A percentile compares a stretch with the other conserved stretches of the same genome.
phyloP scores from a whole-genome alignment of 2,797 vertebrate genomes.

The Danio choprae region DNA sequence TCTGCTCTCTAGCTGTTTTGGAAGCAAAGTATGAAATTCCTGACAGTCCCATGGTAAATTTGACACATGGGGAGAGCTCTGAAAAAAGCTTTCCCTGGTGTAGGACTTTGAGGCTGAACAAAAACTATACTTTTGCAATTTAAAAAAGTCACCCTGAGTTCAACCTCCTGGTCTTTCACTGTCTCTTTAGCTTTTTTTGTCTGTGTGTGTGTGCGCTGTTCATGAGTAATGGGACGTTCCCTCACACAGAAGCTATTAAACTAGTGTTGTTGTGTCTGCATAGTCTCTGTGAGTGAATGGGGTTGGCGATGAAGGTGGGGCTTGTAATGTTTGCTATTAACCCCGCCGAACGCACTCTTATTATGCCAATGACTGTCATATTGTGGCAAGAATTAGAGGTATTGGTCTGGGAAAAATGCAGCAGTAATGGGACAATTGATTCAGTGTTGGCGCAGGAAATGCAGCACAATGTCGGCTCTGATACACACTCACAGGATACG shows the following conservation, averaged over 20 bases:
- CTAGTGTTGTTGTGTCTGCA: slow-evolving; percentile 37
- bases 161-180: slow-evolving; percentile 20
- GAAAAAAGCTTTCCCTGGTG: slow-evolving; percentile 63
- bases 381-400: slow-evolving; percentile 64
- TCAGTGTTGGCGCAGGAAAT: slow-evolving; percentile 36
- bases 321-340: slow-evolving; percentile 61
- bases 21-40: slow-evolving; percentile 95
- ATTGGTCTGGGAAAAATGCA: slow-evolving; percentile 40
- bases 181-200: slow-evolving; percentile 22
- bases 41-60: slow-evolving; percentile 87
- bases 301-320: neutral
- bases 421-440: slow-evolving; percentile 36
- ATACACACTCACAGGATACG: slow-evolving; percentile 5
- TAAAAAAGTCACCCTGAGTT: slow-evolving; percentile 7
- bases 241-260: slow-evolving; percentile 58
- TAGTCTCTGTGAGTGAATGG: neutral
- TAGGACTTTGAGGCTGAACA: slow-evolving; percentile 37
- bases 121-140: slow-evolving; percentile 1
- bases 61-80: slow-evolving; percentile 78
- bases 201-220: slow-evolving; percentile 7
- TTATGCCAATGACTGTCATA: slow-evolving; percentile 70
- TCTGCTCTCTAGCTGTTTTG: slow-evolving; percentile 77
- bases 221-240: slow-evolving; percentile 35
- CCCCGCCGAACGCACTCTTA: slow-evolving; percentile 70
- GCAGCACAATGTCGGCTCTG: slow-evolving; percentile 21